phyloP scores from a whole-genome alignment of 35 echinoderm and acorn worm species.

The Apostichopus parvimensis region DNA sequence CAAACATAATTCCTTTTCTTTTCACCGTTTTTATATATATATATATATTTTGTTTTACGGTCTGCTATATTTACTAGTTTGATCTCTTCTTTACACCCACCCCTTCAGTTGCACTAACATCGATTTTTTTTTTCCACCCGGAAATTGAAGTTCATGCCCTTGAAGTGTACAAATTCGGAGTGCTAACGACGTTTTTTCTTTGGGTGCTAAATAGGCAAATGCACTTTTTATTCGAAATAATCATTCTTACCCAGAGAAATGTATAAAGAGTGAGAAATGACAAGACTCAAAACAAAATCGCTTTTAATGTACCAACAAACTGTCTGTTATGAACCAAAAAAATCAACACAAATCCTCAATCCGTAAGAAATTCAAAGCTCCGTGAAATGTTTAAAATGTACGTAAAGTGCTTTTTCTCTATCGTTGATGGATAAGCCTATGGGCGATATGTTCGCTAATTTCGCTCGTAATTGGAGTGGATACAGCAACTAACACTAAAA shows the following conservation, averaged over 20 bases:
- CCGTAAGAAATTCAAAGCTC: background rate
- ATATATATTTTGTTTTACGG: background rate
- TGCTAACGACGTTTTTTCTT: background rate
- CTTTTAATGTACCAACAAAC: background rate
- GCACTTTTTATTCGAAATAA: background rate
- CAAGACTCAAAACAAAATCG: background rate
- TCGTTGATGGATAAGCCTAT: background rate
- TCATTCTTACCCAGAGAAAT: background rate
- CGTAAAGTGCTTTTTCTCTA: background rate
- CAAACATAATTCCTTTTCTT: background rate
- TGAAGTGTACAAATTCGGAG: background rate
- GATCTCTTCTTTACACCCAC: background rate
- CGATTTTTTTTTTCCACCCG: background rate
- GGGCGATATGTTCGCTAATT: background rate
- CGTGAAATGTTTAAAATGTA: slow-evolving; percentile 1
- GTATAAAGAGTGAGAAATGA: background rate
- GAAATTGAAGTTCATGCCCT: slow-evolving; percentile 3
- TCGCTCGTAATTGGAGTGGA: background rate
- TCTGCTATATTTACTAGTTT: background rate
- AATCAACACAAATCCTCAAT: background rate
- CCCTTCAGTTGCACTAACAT: background rate
- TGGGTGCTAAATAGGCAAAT: background rate
- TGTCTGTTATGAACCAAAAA: background rate
- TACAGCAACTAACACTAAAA: background rate
- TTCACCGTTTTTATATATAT: background rate